A percentile compares a stretch with the other conserved stretches of the same genome.
Evolutionary conservation across 2,113 vertebrate species (phyloP).

Genomic region (Balaeniceps rex): DNA sequence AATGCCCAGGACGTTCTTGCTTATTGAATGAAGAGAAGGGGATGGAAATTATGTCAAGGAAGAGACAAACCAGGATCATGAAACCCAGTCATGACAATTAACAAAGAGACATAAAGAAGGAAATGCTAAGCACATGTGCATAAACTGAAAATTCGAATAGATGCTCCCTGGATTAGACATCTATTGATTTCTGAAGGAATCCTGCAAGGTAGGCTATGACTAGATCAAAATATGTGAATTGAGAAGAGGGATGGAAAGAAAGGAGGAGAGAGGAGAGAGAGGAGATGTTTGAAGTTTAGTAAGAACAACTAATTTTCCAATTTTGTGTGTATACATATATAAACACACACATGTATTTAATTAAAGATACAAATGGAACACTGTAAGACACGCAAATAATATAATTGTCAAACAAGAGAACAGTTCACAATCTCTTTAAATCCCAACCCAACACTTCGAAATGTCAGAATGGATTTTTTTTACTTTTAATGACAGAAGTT

Average conservation of each 20-base stretch:
- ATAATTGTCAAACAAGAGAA: background rate
- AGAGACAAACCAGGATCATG: background rate
- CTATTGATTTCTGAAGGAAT: background rate
- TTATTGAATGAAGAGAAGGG: background rate
- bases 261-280: background rate
- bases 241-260: background rate
- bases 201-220: background rate
- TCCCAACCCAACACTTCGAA: background rate
- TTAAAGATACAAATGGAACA: background rate
- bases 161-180: background rate
- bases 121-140: background rate
- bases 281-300: background rate
- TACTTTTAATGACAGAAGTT: background rate
- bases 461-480: background rate
- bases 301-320: background rate
- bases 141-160: background rate
- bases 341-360: background rate
- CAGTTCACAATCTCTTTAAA: background rate
- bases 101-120: background rate
- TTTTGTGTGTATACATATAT: background rate
- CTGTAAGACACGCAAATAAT: background rate
- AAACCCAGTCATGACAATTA: background rate
- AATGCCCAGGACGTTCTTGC: background rate
- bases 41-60: background rate
- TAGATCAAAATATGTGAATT: background rate